Percentiles rank a stretch among this genome's conserved stretches.
Evolutionary conservation across 2,888 invertebrate species (phyloP).

Genomic region (Stegophylla sp.): DNA sequence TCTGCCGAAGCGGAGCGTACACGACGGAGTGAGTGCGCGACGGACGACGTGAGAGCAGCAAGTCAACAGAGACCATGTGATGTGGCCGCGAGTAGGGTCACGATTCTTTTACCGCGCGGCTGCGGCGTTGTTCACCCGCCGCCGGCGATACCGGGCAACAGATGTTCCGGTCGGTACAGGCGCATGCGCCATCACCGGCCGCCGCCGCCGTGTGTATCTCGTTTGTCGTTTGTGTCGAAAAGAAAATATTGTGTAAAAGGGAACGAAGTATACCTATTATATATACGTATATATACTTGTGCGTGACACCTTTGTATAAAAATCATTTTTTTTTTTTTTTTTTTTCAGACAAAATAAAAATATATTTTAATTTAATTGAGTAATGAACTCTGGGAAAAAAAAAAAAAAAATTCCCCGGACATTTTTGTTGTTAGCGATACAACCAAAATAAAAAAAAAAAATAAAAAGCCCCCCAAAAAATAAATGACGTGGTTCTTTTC

Average conservation of each 20-base stretch:
- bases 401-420: constrained; percentile 3
- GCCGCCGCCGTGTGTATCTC: not conserved
- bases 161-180: constrained; percentile 40
- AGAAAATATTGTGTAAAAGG: constrained; percentile 11
- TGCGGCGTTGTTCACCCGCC: no score
- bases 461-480: constrained; percentile 19
- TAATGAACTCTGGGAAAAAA: constrained; percentile 54
- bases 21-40: constrained; percentile 37
- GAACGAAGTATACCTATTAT: not conserved
- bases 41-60: constrained; percentile 4
- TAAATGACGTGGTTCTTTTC: constrained; percentile 45
- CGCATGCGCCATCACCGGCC: constrained; percentile 41
- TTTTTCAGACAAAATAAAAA: constrained; percentile 39
- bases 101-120: constrained; percentile 18
- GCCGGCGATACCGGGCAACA: constrained; percentile 50
- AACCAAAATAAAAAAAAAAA: constrained; percentile 33
- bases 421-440: constrained; percentile 40
- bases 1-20: constrained; percentile 8
- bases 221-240: not conserved
- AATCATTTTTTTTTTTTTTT: constrained; percentile 1
- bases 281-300: not conserved
- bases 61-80: constrained; percentile 37
- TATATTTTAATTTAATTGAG: constrained; percentile 58
- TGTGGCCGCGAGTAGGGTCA: constrained; percentile 57
- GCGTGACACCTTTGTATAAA: constrained; percentile 32